phyloP scores from a whole-genome alignment of 92 coral and sea anemone species.

The Epizoanthus fatuus region DNA sequence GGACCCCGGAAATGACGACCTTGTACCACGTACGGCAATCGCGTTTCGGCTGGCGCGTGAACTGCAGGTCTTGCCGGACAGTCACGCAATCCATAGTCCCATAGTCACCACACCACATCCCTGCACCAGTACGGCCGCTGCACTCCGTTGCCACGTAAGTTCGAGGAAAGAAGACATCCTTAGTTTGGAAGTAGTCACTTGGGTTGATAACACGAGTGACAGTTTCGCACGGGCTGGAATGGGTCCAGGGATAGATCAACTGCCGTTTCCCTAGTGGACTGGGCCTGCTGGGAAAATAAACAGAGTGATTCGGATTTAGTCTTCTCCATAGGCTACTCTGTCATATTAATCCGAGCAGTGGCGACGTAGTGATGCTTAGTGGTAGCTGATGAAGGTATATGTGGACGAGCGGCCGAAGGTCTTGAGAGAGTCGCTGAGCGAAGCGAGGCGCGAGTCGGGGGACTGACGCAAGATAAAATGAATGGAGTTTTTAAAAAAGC shows the following conservation, averaged over 20 bases:
- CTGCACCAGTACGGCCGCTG: constrained; percentile 25
- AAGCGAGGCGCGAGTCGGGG: no score
- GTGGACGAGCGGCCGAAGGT: no score
- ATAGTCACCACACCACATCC: constrained; percentile 33
- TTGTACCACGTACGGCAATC: constrained; percentile 67
- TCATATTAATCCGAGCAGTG: neutral
- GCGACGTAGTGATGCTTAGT: no score
- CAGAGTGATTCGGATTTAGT: neutral
- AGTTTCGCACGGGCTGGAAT: constrained; percentile 24
- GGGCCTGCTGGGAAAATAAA: neutral
- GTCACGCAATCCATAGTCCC: constrained; percentile 65
- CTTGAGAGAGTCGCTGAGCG: no score
- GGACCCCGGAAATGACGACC: constrained; percentile 60
- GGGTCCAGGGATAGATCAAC: constrained; percentile 7
- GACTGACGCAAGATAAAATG: no score
- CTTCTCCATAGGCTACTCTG: neutral
- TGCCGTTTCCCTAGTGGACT: constrained; percentile 3
- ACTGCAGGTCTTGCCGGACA: constrained; percentile 36
- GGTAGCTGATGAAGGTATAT: no score
- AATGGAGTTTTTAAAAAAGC: no score
- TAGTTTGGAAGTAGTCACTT: constrained; percentile 53
- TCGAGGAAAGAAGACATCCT: constrained; percentile 62
- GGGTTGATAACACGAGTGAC: constrained; percentile 38
- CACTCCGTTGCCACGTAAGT: constrained; percentile 45
- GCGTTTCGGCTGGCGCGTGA: constrained; percentile 61